Conservation (phyloP, 2,888 invertebrate species). For the Lydus trimaculatus region DNA sequence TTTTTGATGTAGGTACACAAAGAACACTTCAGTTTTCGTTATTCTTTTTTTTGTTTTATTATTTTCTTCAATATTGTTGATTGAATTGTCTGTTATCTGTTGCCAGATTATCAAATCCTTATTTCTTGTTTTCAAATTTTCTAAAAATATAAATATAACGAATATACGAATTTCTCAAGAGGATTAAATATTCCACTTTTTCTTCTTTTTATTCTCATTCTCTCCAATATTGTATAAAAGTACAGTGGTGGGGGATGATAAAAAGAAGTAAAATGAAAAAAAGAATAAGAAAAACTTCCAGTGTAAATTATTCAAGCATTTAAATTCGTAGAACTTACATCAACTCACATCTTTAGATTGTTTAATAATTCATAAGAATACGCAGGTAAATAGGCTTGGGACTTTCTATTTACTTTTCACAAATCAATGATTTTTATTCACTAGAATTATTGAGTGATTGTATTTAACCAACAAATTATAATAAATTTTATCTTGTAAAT, state of each 20-base stretch:
- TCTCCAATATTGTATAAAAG: background rate
- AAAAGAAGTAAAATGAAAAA: background rate
- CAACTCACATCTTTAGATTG: constrained; percentile 31
- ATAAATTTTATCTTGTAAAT: background rate
- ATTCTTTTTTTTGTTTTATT: background rate
- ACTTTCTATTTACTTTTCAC: background rate
- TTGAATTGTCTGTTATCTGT: background rate
- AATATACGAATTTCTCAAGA: constrained; percentile 36
- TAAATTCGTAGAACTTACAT: constrained; percentile 34
- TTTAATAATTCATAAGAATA: constrained; percentile 35
- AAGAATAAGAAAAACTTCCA: constrained; percentile 25
- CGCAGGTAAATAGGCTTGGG: constrained; percentile 19
- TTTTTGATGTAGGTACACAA: no score
- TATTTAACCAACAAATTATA: background rate
- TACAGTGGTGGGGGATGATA: no score
- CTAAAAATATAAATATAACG: background rate
- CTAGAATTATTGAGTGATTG: background rate
- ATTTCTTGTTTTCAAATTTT: background rate
- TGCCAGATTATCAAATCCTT: background rate
- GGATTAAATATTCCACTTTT: constrained; percentile 23
- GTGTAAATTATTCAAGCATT: constrained; percentile 40
- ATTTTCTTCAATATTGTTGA: background rate
- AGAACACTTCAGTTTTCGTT: background rate
- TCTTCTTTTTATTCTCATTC: background rate
- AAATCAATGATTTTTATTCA: background rate